Conservation (phyloP, 1,140 invertebrate species). For the Pteromalus puparum region DNA sequence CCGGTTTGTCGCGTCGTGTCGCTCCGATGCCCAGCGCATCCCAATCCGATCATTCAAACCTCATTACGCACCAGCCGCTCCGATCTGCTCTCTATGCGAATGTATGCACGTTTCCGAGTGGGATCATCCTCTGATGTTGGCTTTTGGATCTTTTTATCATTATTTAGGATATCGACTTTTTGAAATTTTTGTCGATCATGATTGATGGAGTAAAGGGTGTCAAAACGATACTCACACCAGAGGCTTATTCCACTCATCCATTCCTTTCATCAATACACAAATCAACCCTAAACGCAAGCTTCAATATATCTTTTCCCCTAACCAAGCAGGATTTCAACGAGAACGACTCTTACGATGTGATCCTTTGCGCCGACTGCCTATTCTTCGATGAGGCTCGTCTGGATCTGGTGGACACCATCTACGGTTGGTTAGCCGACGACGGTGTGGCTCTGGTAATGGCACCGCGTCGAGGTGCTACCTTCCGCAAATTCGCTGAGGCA, state of each 20-base stretch:
- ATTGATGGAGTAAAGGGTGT: too few species aligned
- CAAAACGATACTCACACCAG: too few species aligned
- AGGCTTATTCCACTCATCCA: too few species aligned
- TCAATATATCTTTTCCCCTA: background rate
- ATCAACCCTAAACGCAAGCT: too few species aligned
- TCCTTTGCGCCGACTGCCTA: constrained; percentile 87
- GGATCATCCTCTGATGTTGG: too few species aligned
- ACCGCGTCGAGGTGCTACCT: constrained; percentile 83
- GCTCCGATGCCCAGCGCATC: background rate
- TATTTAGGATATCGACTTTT: too few species aligned
- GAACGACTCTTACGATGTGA: constrained; percentile 79
- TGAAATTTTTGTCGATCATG: too few species aligned
- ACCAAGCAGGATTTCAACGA: constrained; percentile 57
- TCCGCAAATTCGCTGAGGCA: constrained; percentile 81
- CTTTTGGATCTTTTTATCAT: too few species aligned
- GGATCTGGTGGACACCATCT: constrained; percentile 83
- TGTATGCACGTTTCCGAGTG: too few species aligned
- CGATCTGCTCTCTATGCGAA: too few species aligned
- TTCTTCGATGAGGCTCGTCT: constrained; percentile 88
- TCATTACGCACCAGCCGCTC: constrained; percentile 1
- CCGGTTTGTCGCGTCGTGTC: background rate
- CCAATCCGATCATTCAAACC: constrained; percentile 3
- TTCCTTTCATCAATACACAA: too few species aligned
- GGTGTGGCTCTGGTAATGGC: constrained; percentile 86
- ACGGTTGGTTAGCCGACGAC: constrained; percentile 79